Evolutionary conservation across 2,888 invertebrate species (phyloP).

Genomic region (Spodoptera exigua): DNA sequence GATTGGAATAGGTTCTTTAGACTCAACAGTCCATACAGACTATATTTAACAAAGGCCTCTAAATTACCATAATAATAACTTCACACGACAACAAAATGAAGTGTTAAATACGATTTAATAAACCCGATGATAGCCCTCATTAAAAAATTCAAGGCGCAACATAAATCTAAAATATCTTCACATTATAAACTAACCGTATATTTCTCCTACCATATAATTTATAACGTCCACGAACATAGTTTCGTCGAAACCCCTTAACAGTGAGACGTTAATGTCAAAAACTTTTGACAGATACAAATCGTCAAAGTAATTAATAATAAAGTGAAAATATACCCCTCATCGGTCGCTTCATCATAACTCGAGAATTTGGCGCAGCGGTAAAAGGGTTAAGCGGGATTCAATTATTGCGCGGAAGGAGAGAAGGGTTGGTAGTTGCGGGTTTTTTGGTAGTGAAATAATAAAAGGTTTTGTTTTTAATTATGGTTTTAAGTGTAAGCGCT

Average conservation of each 20-base stretch:
- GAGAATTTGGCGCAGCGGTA: constrained; percentile 34
- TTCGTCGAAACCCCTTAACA: constrained; percentile 27
- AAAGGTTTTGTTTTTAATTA: no score
- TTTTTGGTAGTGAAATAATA: no score
- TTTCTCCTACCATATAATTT: constrained; percentile 32
- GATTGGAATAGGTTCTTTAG: no score
- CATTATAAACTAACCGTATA: constrained; percentile 18
- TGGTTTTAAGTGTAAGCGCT: no score
- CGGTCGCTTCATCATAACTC: constrained; percentile 43
- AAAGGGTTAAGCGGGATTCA: constrained; percentile 35
- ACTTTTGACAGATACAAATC: constrained; percentile 62
- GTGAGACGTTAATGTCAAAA: constrained; percentile 49
- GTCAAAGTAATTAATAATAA: constrained; percentile 58
- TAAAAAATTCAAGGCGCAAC: not conserved
- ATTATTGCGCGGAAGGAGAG: constrained; percentile 17
- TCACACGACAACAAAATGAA: no score
- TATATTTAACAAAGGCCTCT: no score
- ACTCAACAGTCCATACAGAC: no score
- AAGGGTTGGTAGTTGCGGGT: not conserved
- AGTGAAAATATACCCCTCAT: constrained; percentile 51
- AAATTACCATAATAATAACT: no score
- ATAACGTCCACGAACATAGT: constrained; percentile 28
- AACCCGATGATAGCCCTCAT: not conserved
- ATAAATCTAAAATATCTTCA: constrained; percentile 21
- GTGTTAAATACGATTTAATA: no score